phyloP scores from a whole-genome alignment of 2,888 invertebrate species.

The Lycia hirtaria region DNA sequence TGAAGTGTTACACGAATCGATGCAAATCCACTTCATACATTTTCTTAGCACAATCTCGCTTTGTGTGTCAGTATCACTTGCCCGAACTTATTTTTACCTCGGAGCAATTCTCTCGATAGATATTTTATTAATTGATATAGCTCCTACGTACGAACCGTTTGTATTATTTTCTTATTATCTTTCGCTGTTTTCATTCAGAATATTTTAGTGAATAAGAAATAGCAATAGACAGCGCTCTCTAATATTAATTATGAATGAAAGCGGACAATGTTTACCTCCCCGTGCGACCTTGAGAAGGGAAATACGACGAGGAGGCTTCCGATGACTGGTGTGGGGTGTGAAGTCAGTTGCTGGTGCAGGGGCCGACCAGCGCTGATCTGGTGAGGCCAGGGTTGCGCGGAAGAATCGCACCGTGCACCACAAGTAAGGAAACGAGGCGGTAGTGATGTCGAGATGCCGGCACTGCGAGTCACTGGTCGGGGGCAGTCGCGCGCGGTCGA shows the following conservation, averaged over 20 bases:
- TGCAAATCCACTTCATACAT: conserved; percentile 57
- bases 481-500: conserved; percentile 46
- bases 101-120: conserved; percentile 30
- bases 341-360: conserved; percentile 54
- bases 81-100: conserved; percentile 35
- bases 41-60: conserved; percentile 23
- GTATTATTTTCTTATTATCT: conserved; percentile 10
- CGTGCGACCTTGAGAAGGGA: conserved; percentile 67
- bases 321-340: conserved; percentile 59
- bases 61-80: conserved; percentile 34
- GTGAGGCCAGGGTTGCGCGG: conserved; percentile 50
- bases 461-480: neutral
- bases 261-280: conserved; percentile 67
- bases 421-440: neutral
- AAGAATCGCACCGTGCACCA: conserved; percentile 49
- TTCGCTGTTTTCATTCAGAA: conserved; percentile 27
- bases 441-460: neutral
- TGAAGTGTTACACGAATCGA: conserved; percentile 67
- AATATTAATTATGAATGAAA: conserved; percentile 60
- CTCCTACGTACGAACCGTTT: conserved; percentile 15
- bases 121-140: conserved; percentile 21
- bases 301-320: conserved; percentile 48
- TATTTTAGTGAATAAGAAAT: conserved; percentile 18
- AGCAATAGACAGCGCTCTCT: conserved; percentile 14
- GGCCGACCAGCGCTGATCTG: conserved; percentile 51